Percentiles rank a stretch among this genome's conserved stretches.
Evolutionary conservation across 2,888 invertebrate genomes (phyloP).

Genomic region (Drosophila meridionalis): DNA sequence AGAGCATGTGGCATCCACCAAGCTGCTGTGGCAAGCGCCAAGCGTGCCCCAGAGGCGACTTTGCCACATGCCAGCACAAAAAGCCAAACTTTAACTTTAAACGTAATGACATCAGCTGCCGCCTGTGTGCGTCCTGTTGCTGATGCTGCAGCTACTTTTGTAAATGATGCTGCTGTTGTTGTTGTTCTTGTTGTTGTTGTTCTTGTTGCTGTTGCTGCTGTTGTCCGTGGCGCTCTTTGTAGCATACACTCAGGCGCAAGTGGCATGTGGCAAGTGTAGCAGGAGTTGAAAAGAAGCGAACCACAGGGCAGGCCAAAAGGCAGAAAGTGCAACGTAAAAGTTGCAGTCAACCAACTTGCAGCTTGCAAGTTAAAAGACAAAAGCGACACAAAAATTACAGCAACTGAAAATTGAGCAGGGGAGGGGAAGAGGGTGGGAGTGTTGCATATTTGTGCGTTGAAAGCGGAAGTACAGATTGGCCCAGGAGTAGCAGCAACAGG

Average conservation of each 20-base stretch:
- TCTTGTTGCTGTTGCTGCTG: slow-evolving; percentile 12
- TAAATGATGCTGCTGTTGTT: slow-evolving; percentile 4
- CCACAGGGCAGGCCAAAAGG: slow-evolving; percentile 55
- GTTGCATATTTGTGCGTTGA: slow-evolving; percentile 23
- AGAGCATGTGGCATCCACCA: background rate
- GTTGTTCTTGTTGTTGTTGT: background rate
- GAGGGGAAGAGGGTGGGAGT: background rate
- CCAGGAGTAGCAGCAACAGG: background rate
- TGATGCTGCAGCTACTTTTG: slow-evolving; percentile 6
- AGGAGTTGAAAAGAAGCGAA: slow-evolving; percentile 39
- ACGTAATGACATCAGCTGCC: slow-evolving; percentile 61
- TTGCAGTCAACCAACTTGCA: slow-evolving; percentile 46
- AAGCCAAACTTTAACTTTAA: slow-evolving; percentile 43
- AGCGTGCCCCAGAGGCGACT: slow-evolving; percentile 15
- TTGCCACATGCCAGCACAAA: slow-evolving; percentile 16
- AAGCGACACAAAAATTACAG: slow-evolving; percentile 61
- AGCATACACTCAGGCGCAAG: slow-evolving; percentile 55
- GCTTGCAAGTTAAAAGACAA: slow-evolving; percentile 55
- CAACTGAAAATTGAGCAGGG: background rate
- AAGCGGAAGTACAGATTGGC: slow-evolving; percentile 71
- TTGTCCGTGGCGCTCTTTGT: slow-evolving; percentile 44
- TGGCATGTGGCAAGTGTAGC: slow-evolving; percentile 24
- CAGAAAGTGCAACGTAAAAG: slow-evolving; percentile 70
- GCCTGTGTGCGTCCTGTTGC: slow-evolving; percentile 20
- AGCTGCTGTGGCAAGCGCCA: slow-evolving; percentile 3